Percentiles rank a stretch among this genome's conserved stretches.
These are phyloP conservation scores for Theristus sp. DNA, from an alignment of 2,888 invertebrate genomes.

Conservation along the genomic window DNA sequence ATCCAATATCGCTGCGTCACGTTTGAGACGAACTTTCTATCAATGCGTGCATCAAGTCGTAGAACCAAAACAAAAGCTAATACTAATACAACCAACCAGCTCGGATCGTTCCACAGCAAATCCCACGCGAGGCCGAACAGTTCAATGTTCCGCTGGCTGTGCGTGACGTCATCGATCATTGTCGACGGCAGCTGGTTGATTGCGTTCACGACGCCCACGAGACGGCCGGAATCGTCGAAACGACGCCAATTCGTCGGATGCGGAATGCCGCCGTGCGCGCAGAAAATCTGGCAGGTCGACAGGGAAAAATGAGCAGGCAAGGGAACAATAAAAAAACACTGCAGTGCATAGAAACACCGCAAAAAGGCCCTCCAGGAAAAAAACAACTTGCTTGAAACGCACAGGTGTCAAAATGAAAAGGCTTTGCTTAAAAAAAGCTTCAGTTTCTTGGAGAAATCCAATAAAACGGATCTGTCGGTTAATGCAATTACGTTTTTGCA, in stretches of 20 bases:
- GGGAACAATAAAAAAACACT: slow-evolving; percentile 4
- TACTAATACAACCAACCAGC: slow-evolving; percentile 32
- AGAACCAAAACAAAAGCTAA: not conserved
- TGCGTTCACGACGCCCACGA: not conserved
- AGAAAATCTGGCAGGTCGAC: slow-evolving; percentile 43
- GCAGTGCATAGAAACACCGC: too few relatives aligned
- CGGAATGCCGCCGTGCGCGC: slow-evolving; percentile 59
- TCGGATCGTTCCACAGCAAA: slow-evolving; percentile 57
- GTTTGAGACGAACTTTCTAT: too few relatives aligned
- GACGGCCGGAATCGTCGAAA: not conserved
- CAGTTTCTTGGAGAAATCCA: too few relatives aligned
- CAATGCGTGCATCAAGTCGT: too few relatives aligned
- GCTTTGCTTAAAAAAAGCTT: not conserved
- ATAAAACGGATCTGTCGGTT: too few relatives aligned
- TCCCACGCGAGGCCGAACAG: slow-evolving; percentile 49
- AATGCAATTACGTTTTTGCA: too few relatives aligned
- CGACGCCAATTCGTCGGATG: slow-evolving; percentile 34
- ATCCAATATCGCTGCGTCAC: too few relatives aligned
- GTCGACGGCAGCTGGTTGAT: not conserved
- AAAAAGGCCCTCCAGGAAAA: too few relatives aligned
- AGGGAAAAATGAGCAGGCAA: not conserved
- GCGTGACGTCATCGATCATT: not conserved
- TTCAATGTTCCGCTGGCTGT: not conserved
- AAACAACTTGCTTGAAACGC: not conserved
- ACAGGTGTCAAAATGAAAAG: not conserved